These are phyloP conservation scores for Electrophaes corylata DNA, from an alignment of 2,888 invertebrate genomes.

Conservation along the genomic window DNA sequence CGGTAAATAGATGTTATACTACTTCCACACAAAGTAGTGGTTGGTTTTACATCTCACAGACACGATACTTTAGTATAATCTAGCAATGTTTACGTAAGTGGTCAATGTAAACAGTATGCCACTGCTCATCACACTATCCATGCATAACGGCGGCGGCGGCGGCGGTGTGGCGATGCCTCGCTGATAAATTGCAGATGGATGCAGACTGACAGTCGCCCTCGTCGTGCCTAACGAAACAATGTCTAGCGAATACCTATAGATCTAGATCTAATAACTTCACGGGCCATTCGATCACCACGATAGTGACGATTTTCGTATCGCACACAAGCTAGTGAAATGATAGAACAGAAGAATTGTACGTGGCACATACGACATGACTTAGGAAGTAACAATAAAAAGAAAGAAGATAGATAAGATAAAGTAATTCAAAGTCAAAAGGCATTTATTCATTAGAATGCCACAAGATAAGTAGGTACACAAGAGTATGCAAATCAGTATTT, in stretches of 20 bases:
- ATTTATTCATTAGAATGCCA: too few relatives aligned
- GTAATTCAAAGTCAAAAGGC: too few relatives aligned
- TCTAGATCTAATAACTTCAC: background rate
- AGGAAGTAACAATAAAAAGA: too few relatives aligned
- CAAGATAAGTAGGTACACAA: too few relatives aligned
- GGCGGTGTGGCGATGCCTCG: constrained; percentile 30
- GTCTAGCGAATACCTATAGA: background rate
- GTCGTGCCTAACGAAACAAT: constrained; percentile 1
- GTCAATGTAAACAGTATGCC: background rate
- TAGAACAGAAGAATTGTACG: too few relatives aligned
- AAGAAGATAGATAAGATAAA: too few relatives aligned
- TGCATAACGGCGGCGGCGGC: constrained; percentile 10
- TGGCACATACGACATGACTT: too few relatives aligned
- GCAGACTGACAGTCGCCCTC: constrained; percentile 37
- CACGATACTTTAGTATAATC: background rate
- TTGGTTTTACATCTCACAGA: background rate
- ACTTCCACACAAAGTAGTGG: too few relatives aligned
- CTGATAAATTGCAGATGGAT: constrained; percentile 47
- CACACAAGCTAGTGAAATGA: background rate
- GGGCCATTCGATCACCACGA: background rate
- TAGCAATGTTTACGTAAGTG: background rate
- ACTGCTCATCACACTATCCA: constrained; percentile 3
- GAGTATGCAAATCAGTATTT: too few relatives aligned
- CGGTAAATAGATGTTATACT: too few relatives aligned
- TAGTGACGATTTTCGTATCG: background rate